These are phyloP conservation scores for Acropternis orthonyx DNA, from an alignment of 2,797 vertebrate species.

Conservation along the genomic window DNA sequence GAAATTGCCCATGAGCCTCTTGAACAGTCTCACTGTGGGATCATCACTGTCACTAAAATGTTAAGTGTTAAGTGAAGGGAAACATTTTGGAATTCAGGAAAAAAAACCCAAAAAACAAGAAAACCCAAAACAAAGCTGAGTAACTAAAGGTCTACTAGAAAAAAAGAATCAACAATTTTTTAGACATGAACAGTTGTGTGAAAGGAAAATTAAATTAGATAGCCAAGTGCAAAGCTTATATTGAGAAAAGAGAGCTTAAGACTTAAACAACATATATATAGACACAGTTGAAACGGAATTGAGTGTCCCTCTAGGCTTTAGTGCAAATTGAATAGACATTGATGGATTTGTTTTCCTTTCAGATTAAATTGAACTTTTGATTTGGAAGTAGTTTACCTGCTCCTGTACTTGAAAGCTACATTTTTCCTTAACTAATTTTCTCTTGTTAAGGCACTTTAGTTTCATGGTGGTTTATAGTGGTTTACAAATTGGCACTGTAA, in stretches of 20 bases:
- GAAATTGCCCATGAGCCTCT: neutral
- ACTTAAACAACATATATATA: neutral
- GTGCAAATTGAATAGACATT: slow-evolving; percentile 61
- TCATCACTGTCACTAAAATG: neutral
- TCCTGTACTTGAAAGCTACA: slow-evolving; percentile 64
- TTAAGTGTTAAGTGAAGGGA: neutral
- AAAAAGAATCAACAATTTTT: neutral
- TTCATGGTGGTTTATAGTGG: slow-evolving; percentile 24
- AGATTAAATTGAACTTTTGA: slow-evolving; percentile 76
- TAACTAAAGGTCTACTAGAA: neutral
- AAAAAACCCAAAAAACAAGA: neutral
- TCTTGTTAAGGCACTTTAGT: slow-evolving; percentile 52
- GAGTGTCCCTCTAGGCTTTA: slow-evolving; percentile 35
- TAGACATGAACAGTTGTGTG: neutral
- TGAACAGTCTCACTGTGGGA: neutral
- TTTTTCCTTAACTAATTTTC: slow-evolving; percentile 67
- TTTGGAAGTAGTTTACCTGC: slow-evolving; percentile 60
- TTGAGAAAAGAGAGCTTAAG: slow-evolving; percentile 6
- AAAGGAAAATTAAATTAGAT: slow-evolving; percentile 48
- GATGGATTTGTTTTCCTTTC: slow-evolving; percentile 75
- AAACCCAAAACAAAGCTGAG: neutral
- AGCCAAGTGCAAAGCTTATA: neutral
- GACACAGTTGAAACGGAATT: neutral
- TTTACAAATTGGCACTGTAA: slow-evolving; percentile 30
- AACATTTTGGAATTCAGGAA: neutral